phyloP scores from a whole-genome alignment of 2,888 invertebrate species.

The Aphidoletes aphidimyza region DNA sequence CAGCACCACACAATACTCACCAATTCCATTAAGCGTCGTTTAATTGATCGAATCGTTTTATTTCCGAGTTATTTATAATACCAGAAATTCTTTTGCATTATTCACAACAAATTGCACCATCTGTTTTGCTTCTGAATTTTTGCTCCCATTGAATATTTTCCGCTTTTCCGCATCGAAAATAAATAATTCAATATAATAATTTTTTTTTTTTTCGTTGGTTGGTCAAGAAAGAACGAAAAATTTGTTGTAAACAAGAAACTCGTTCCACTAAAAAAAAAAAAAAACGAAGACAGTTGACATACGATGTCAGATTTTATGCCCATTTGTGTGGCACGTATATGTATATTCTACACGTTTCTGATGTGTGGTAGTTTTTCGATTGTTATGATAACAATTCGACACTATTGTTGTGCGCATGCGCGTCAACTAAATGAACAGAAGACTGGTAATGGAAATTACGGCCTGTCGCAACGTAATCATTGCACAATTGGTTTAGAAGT shows the following conservation, averaged over 20 bases:
- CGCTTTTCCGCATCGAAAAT: too few relatives aligned
- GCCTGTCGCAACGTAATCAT: not conserved
- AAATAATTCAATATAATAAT: not conserved
- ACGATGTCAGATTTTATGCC: conserved; percentile 7
- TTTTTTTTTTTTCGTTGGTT: not conserved
- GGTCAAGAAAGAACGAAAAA: not conserved
- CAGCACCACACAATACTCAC: conserved; percentile 13
- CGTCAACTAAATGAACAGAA: not conserved
- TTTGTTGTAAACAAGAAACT: conserved; percentile 51
- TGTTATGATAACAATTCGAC: conserved; percentile 8
- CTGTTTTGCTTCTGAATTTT: not conserved
- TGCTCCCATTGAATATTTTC: too few relatives aligned
- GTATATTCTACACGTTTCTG: not conserved
- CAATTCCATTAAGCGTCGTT: not conserved
- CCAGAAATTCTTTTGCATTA: not conserved
- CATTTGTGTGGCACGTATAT: not conserved
- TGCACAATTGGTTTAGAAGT: not conserved
- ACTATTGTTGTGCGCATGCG: not conserved
- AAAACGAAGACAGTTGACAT: too few relatives aligned
- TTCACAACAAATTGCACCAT: too few relatives aligned
- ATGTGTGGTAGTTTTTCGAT: conserved; percentile 20
- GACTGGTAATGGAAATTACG: not conserved
- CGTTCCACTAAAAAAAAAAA: conserved; percentile 43
- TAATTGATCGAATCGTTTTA: not conserved
- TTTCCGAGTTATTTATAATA: too few relatives aligned